Conservation (phyloP, 2,797 vertebrate genomes). For the Diglossa cyanea region DNA sequence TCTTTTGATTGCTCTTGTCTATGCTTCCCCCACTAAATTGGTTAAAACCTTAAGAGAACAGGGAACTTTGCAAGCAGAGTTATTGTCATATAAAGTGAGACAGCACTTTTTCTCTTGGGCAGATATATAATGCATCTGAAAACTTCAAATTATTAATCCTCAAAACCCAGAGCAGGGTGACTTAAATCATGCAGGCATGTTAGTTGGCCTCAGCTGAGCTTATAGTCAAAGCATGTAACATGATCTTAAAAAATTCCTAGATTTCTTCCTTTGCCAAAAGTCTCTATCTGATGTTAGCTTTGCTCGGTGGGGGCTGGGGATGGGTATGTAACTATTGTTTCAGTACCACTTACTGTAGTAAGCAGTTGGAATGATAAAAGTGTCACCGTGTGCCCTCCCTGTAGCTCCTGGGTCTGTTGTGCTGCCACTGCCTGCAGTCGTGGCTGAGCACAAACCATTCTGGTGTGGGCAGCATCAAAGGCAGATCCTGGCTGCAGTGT, state of each 20-base stretch:
- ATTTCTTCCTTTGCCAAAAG: neutral
- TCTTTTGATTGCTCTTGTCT: neutral
- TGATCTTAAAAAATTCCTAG: neutral
- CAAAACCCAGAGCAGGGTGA: neutral
- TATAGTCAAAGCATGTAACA: neutral
- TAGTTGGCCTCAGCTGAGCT: neutral
- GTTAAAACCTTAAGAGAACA: neutral
- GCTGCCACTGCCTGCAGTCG: neutral
- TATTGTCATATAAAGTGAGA: accelerated
- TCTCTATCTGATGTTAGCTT: neutral
- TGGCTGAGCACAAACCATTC: neutral
- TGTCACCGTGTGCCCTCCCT: neutral
- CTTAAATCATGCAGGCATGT: neutral
- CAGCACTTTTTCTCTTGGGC: neutral
- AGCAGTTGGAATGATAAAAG: neutral
- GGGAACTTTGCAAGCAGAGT: neutral
- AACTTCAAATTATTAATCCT: neutral
- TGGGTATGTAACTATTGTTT: neutral
- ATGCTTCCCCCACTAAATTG: neutral
- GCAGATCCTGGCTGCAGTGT: neutral
- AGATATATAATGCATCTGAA: neutral
- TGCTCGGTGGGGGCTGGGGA: neutral
- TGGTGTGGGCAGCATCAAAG: neutral
- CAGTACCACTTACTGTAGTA: neutral
- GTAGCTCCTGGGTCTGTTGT: accelerated